Percentiles rank a stretch among this genome's conserved stretches.
Conservation (phyloP, 2,888 invertebrate species). For the Stenchaetothrips biformis region DNA sequence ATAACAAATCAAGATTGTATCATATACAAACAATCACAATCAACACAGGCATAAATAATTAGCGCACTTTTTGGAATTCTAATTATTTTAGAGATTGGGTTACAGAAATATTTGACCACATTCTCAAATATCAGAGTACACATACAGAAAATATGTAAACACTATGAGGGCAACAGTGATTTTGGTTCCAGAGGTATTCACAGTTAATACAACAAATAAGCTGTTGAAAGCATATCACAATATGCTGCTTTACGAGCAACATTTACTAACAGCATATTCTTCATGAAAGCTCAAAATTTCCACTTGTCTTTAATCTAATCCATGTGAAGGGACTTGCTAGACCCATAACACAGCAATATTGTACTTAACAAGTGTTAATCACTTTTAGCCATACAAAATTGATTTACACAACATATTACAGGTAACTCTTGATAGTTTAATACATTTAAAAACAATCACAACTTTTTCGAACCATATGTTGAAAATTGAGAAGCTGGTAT, state of each 20-base stretch:
- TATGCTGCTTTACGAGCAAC: background rate
- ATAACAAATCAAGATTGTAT: background rate
- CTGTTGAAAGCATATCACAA: constrained; percentile 15
- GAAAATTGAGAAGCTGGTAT: background rate
- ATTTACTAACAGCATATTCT: constrained; percentile 9
- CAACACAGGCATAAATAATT: background rate
- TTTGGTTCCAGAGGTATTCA: constrained; percentile 18
- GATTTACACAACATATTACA: constrained; percentile 16
- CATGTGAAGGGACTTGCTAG: background rate
- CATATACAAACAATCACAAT: background rate
- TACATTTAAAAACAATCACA: constrained; percentile 17
- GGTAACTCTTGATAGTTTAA: constrained; percentile 16
- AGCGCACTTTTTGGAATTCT: background rate
- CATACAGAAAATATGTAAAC: background rate
- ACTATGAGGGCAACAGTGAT: background rate
- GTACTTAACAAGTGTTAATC: background rate
- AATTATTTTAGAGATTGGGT: background rate
- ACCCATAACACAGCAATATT: background rate
- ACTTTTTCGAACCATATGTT: background rate
- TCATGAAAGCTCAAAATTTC: background rate
- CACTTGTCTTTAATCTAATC: background rate
- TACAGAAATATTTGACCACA: background rate
- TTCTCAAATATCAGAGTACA: background rate
- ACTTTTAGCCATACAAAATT: background rate
- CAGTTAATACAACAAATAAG: constrained; percentile 12